Evolutionary conservation across 1,140 invertebrate species (phyloP), one percentile per base, ranked within the genome.

Genomic region (Diplogasteroides magnus): DNA sequence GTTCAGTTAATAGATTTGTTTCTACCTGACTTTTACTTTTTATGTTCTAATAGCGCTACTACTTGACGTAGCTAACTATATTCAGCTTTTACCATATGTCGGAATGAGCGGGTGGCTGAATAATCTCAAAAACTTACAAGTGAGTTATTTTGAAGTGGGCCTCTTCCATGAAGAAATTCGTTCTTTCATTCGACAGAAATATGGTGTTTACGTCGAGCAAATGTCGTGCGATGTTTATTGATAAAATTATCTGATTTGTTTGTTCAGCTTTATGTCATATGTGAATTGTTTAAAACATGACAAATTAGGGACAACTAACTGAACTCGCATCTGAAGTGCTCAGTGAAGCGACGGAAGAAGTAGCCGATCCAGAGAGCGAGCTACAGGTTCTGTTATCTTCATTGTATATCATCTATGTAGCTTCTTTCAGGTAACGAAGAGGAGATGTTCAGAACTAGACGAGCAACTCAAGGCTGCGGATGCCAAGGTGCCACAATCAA

Each of bases 241-340:
- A n/a, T n/a, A n/a, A n/a, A n/a, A n/a, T n/a, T n/a, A n/a, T n/a
- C n/a, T n/a, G n/a, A n/a, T n/a, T n/a, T n/a, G n/a, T n/a, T n/a
- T n/a, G n/a, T n/a, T n/a, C n/a, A n/a, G n/a, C n/a, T n/a, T n/a
- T n/a, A n/a, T n/a, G n/a, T n/a, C n/a, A n/a, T n/a, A n/a, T n/a
- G n/a, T n/a, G n/a, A n/a, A n/a, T n/a, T n/a, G n/a, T n/a, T n/a
- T n/a, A n/a, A n/a, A n/a, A n/a, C n/a, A n/a, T n/a, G n/a, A n/a
- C n/a, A n/a, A n/a, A n/a, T n/a, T n/a, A 73, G 62, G 73, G 73
- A 13, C 73, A 74, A 28, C 23, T 74, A 25, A 73, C 64, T 1
- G 73, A 74, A 29, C 63, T 74, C 31, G 73, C 73, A 15, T 63
- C 65, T 23, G 73, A 74, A 61, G 73, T 74, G 28, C 31, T 74